phyloP scores from a whole-genome alignment of 1,140 invertebrate species.

The Tetranychus cinnabarinus region DNA sequence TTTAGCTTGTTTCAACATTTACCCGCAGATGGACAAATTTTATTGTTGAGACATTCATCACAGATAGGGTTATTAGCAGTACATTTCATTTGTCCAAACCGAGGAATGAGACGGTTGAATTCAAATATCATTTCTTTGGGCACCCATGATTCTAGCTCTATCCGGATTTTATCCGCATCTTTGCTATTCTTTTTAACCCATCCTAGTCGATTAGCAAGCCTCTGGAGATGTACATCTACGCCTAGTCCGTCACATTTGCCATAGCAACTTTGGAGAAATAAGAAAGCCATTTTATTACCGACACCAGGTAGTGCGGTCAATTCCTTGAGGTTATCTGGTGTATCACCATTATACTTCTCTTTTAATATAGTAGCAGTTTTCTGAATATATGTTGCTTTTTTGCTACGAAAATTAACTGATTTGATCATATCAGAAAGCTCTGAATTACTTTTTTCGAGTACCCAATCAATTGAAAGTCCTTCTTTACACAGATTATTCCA shows the following conservation, averaged over 20 bases:
- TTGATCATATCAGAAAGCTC: conserved; percentile 59
- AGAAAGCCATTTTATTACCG: conserved; percentile 91
- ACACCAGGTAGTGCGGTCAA: conserved; percentile 69
- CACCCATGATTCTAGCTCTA: conserved; percentile 59
- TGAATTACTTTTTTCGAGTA: conserved; percentile 28
- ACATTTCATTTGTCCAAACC: conserved; percentile 86
- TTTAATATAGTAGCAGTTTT: conserved; percentile 53
- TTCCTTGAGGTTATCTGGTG: conserved; percentile 54
- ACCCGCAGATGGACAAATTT: conserved; percentile 48
- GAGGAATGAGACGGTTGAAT: conserved; percentile 74
- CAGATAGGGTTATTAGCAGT: conserved; percentile 56
- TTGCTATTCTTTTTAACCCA: conserved; percentile 61
- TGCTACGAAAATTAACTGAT: conserved; percentile 82
- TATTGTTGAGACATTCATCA: conserved; percentile 47
- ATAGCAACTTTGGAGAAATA: conserved; percentile 87
- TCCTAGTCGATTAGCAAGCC: conserved; percentile 68
- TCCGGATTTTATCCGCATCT: conserved; percentile 58
- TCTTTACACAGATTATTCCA: conserved; percentile 45
- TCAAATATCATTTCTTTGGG: conserved; percentile 62
- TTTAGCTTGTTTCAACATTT: not conserved
- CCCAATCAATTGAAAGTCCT: conserved; percentile 39
- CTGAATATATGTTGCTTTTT: conserved; percentile 74
- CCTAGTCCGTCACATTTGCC: conserved; percentile 62
- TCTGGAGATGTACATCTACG: conserved; percentile 87
- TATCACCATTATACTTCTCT: conserved; percentile 59